Base-by-base conservation (phyloP, 92 coral and sea anemone genomes). In the Micromussa lordhowensis region DNA sequence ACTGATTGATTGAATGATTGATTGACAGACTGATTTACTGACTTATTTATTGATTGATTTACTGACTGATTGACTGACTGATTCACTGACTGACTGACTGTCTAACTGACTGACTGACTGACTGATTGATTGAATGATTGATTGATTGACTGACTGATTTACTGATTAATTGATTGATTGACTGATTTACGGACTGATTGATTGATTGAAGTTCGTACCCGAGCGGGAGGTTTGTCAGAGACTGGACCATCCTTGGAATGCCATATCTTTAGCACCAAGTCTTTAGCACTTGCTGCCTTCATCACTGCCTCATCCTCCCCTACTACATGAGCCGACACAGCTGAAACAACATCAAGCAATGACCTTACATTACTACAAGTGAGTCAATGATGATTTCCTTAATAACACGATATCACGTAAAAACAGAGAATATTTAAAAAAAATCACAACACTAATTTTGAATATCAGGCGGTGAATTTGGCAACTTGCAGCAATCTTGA, bases 211-310 rank as follows among this genome's bases (percentile, higher is more conserved):
- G 38, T 51, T 9, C 92, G 3, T 92, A 95, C 99, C 94, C 96
- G 88, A 21, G 97, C 93, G n/a, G 99, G 99, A 19, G 99, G 98
- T 84, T 96, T 96, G 55, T 88, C 92, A 2, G 97, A 95, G 11
- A 94, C 90, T 21, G 91, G 88, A 29, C 95, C 92, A 79, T 94
- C 96, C 72, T 91, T 96, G 17, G 90, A 85, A 49, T 91, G 97
- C 99, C 99, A 97, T 57, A 97, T 92, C 90, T 96, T 96, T 48
- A 94, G 84, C 3, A 96, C 97, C 10, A 97, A 35, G 87, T 97
- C 98, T 86, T 96, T 97, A 26, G 96, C 90, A 86, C 92, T 94
- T 21, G 96, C 90, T 77, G 92, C 93, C 84, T 97, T 97, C 89
- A 97, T 86, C 59, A 83, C 88, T 36, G 92, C 91, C 14, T 92